Percentiles rank a stretch among this genome's conserved stretches.
Conservation (phyloP, 2,113 vertebrate species). For the Nyctereutes procyonoides region DNA sequence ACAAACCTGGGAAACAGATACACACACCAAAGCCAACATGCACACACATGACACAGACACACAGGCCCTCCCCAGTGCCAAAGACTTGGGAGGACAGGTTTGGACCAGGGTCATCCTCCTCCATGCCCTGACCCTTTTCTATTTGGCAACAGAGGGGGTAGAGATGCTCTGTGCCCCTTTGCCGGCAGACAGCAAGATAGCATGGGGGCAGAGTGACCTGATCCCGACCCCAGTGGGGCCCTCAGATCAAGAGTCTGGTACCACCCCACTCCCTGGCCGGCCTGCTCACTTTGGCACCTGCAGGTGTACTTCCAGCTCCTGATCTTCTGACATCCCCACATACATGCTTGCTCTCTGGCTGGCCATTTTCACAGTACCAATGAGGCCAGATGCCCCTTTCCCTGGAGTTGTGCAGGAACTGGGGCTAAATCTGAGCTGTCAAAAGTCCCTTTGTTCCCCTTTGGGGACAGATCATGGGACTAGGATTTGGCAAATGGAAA, state of each 20-base stretch:
- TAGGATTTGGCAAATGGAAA: conserved; percentile 79
- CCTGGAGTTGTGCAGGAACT: conserved; percentile 43
- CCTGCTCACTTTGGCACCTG: conserved; percentile 70
- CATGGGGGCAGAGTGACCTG: background rate
- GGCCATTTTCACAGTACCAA: conserved; percentile 79
- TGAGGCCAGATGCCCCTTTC: conserved; percentile 58
- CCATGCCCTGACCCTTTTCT: conserved; percentile 65
- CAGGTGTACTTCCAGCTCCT: conserved; percentile 43
- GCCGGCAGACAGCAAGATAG: conserved; percentile 47
- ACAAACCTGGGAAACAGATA: conserved; percentile 54
- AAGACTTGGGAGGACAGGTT: conserved; percentile 1
- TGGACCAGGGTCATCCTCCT: conserved; percentile 41
- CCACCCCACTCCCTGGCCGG: background rate
- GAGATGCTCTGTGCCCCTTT: conserved; percentile 24
- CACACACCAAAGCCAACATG: conserved; percentile 30
- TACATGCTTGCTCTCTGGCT: background rate
- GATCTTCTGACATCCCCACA: conserved; percentile 18
- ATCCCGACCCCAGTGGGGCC: background rate
- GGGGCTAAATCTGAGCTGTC: conserved; percentile 59
- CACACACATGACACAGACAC: conserved; percentile 41
- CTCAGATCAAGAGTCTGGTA: background rate
- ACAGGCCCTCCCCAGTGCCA: conserved; percentile 39
- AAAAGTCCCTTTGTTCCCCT: conserved; percentile 79
- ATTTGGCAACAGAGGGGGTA: conserved; percentile 70
- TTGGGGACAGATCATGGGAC: conserved; percentile 73